Base-by-base conservation (phyloP, 1,140 invertebrate genomes). In the Saxidomus purpurata region DNA sequence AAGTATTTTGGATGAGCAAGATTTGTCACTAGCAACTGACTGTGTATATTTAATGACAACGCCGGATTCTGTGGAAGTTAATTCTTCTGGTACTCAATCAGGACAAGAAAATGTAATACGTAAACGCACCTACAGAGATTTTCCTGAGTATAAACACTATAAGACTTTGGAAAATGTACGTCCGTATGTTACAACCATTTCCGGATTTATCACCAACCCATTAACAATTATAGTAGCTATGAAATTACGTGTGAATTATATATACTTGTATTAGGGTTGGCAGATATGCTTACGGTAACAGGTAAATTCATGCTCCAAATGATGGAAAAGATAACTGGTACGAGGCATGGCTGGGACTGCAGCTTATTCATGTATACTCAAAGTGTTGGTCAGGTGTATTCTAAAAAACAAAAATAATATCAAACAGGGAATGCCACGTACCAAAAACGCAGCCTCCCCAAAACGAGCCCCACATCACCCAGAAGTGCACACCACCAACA, bases 161-260 rank as follows among this genome's bases (percentile, higher is more conserved):
- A 49, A 43, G 25, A 25, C 3, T 76, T 22, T 76, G 1, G 1
- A 1, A 38, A 4, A n/a, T 43, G 17, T 49, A 6, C 4, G 0
- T n/a, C n/a, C 40, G 3, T 76, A 76, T 25, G 8, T 49, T 22
- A 28, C 71, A 28, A 43, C 31, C 17, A 15, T 76, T 28, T 40
- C 40, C 11, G 71, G 71, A 25, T 49, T 76, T 47, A 76, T 76
- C 8, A 76, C 71, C n/a, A 76, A 76, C n/a, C 40, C 40, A 0
- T n/a, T 76, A 11, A n/a, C 38, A 40, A 28, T 76, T 47, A n/a
- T 76, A 0, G 25, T 49, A 28, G 25, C 38, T 8, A 6, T 25
- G 0, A 43, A 49, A 13, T n/a, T n/a, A 76, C 71, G 15, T 49
- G 17, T 25, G 63, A 67, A 34, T 6, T 67, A 31, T 67, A 31